Base-by-base conservation (phyloP, 2,797 vertebrate genomes). In the Sparidentex hasta region DNA sequence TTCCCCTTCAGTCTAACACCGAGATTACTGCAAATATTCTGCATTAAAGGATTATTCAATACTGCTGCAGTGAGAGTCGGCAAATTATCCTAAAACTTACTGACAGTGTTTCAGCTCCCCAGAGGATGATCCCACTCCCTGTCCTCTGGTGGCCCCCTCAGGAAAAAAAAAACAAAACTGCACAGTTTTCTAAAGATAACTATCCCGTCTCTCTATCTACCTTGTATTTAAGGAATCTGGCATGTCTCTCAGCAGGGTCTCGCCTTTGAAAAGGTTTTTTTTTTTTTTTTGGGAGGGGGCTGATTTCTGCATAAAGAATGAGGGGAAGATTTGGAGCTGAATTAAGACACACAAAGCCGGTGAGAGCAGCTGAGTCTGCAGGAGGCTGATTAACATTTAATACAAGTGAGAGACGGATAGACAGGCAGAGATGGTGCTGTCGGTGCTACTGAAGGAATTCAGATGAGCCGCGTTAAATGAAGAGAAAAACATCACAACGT, bases 311-410 rank as follows among this genome's bases (percentile, higher is more conserved):
- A 89, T 87, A 76, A 77, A 78, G 78, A 85, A 85, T 74, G 76
- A 84, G 73, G 78, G 76, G 81, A 70, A 68, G 64, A 80, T 84
- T 68, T 70, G 59, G 78, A 81, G 81, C 76, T 65, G 83, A 87
- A 87, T 85, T 80, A 87, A 86, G 87, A 82, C 79, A 84, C 74
- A 72, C 41, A 33, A 65, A 76, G 78, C 65, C 44, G 44, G n/a
- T 59, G 71, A 80, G 78, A 81, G 72, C 76, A 62, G 86, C 78
- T 72, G 84, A 87, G 86, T 82, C 86, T 88, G 84, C 80, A 87
- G 87, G 88, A 89, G 81, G 85, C 79, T 91, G 90, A 91, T 90
- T 92, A 92, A 89, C 90, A 88, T 91, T 90, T 93, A 88, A 92
- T 88, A 84, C 77, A 52, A 46, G n/a, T 17, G 65, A 88, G 82